Conservation (phyloP, 2,888 invertebrate species). For the Ceratothoa steindachneri region DNA sequence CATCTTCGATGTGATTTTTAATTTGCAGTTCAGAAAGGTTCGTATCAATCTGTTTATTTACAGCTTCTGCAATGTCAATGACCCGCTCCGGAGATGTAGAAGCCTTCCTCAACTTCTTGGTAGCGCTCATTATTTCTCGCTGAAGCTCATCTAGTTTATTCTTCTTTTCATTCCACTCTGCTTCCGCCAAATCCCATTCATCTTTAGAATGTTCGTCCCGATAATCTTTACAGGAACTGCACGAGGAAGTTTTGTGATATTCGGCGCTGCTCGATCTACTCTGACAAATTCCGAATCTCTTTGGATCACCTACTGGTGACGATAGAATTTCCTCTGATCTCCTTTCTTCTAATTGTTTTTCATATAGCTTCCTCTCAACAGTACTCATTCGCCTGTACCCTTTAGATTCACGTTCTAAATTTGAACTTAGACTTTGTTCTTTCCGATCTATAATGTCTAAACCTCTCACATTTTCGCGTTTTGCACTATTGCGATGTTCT, state of each 20-base stretch:
- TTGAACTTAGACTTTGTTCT: conserved; percentile 18
- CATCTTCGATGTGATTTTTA: neutral
- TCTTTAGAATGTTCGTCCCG: conserved; percentile 12
- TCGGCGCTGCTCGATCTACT: neutral
- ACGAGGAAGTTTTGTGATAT: neutral
- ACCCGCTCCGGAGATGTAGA: conserved; percentile 11
- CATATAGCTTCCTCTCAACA: conserved; percentile 31
- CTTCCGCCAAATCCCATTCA: conserved; percentile 45
- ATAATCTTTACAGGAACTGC: neutral
- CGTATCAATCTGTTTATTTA: neutral
- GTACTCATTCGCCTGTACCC: conserved; percentile 39
- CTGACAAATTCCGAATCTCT: neutral
- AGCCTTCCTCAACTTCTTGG: conserved; percentile 34
- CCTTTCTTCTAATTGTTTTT: conserved; percentile 18
- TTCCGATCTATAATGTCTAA: neutral
- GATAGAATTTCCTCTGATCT: conserved; percentile 9
- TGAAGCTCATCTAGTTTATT: conserved; percentile 38
- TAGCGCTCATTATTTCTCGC: conserved; percentile 34
- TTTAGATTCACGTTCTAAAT: conserved; percentile 23
- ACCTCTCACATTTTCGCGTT: conserved; percentile 17
- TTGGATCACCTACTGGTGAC: neutral
- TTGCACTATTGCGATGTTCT: conserved; percentile 24
- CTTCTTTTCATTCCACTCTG: conserved; percentile 20
- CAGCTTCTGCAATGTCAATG: neutral
- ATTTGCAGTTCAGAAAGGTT: neutral